Percentiles rank a stretch among this genome's conserved stretches.
phyloP scores from a whole-genome alignment of 1,140 invertebrate genomes.

The Drosophila simulans region DNA sequence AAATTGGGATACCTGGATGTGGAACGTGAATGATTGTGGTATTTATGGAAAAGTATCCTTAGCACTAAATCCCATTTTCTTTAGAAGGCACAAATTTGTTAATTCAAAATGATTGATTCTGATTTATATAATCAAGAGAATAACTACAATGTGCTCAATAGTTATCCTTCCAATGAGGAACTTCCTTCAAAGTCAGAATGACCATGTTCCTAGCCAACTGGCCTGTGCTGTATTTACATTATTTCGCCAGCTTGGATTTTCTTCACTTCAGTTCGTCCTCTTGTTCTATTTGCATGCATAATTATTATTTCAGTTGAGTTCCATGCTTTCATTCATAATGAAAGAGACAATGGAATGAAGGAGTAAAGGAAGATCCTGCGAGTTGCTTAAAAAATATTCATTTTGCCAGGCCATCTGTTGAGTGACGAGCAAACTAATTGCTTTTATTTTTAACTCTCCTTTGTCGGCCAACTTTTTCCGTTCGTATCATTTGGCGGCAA shows the following conservation, averaged over 20 bases:
- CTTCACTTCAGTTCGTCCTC: conserved; percentile 27
- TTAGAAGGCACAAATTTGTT: no score
- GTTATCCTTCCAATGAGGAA: neutral
- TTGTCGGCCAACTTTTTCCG: conserved; percentile 13
- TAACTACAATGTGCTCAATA: no score
- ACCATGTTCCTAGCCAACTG: conserved; percentile 25
- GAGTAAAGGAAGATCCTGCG: neutral
- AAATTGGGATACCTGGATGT: neutral
- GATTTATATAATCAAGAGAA: no score
- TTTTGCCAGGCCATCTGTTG: conserved; percentile 78
- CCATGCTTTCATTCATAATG: conserved; percentile 60
- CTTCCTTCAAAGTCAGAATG: neutral
- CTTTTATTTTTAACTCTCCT: conserved; percentile 72
- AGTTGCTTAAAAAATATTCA: conserved; percentile 69
- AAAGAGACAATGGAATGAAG: conserved; percentile 11
- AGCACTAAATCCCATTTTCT: no score
- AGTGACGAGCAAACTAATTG: conserved; percentile 84
- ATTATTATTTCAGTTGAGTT: conserved; percentile 68
- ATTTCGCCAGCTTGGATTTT: conserved; percentile 45
- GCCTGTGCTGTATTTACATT: conserved; percentile 54
- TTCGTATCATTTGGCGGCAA: conserved; percentile 37
- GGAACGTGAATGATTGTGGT: neutral
- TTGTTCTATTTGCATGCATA: conserved; percentile 63
- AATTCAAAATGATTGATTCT: no score
- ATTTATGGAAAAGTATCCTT: neutral